Conservation (phyloP, 2,113 vertebrate genomes). For the Plotosus lineatus region DNA sequence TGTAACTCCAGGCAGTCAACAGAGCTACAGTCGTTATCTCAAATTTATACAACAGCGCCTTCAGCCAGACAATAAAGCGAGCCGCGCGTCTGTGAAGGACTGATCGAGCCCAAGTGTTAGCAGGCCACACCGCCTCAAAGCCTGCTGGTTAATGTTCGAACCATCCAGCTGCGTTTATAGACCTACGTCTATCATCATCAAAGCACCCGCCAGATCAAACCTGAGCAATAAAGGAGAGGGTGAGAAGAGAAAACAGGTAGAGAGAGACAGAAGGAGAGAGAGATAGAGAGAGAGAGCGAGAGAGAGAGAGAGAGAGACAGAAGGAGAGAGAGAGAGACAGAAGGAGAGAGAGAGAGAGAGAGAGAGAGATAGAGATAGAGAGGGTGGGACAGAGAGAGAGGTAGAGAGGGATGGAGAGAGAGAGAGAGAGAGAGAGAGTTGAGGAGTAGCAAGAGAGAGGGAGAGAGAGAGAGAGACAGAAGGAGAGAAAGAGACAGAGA, state of each 20-base stretch:
- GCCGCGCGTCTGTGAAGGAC: not conserved
- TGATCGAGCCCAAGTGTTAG: not conserved
- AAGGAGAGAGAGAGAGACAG: too few relatives aligned
- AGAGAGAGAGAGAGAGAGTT: too few relatives aligned
- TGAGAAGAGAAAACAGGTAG: slow-evolving; percentile 69
- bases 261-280: too few relatives aligned
- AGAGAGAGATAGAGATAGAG: too few relatives aligned
- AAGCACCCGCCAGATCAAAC: slow-evolving; percentile 68
- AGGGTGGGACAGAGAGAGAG: too few relatives aligned
- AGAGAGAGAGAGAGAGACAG: too few relatives aligned
- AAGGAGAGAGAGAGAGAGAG: too few relatives aligned
- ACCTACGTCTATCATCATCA: slow-evolving; percentile 81
- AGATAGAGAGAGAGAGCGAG: too few relatives aligned
- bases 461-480: too few relatives aligned
- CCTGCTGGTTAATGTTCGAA: slow-evolving; percentile 82
- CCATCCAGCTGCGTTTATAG: slow-evolving; percentile 69
- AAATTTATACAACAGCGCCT: not conserved
- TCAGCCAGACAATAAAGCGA: slow-evolving; percentile 1
- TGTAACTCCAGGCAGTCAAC: not conserved
- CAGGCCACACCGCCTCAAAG: slow-evolving; percentile 54
- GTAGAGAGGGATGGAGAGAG: too few relatives aligned
- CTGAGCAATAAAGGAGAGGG: slow-evolving; percentile 67
- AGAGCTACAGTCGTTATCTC: not conserved
- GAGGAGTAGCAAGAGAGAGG: too few relatives aligned
- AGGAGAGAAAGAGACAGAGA: too few relatives aligned